Percentiles rank a stretch among this genome's conserved stretches.
These are phyloP conservation scores for Spizaetus ornatus DNA, from an alignment of 2,113 vertebrate genomes.

Conservation along the genomic window DNA sequence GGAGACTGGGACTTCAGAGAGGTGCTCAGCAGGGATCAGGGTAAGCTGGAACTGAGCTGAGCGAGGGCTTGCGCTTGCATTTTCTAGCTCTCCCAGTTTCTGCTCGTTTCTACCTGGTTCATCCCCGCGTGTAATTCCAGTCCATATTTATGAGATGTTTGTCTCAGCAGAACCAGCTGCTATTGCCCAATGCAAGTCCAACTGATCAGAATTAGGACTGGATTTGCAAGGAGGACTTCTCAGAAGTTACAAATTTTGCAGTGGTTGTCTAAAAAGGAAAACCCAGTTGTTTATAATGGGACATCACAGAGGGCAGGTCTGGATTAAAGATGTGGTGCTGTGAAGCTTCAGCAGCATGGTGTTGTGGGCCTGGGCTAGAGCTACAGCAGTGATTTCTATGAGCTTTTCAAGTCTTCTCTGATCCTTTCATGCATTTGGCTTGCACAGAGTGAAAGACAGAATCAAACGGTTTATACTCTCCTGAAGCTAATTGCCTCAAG, in stretches of 20 bases:
- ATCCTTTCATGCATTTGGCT: neutral
- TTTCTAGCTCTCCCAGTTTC: neutral
- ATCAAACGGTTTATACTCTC: neutral
- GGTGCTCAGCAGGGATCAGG: neutral
- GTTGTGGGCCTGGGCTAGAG: neutral
- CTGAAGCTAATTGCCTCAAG: slow-evolving; percentile 13
- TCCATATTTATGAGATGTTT: neutral
- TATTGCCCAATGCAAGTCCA: neutral
- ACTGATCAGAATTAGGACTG: neutral
- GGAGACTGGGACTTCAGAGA: neutral
- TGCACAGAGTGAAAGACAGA: neutral
- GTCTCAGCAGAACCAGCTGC: neutral
- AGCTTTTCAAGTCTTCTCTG: neutral
- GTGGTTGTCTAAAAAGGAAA: neutral
- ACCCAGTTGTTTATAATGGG: neutral
- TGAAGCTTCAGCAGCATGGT: neutral
- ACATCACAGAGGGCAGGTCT: neutral
- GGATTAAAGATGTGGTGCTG: neutral
- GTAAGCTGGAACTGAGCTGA: neutral
- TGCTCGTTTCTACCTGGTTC: neutral
- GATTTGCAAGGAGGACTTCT: neutral
- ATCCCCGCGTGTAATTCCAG: neutral
- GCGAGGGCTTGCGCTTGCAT: neutral
- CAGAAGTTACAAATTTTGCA: neutral
- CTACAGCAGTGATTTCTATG: neutral